A percentile compares a stretch with the other conserved stretches of the same genome.
Conservation (phyloP, 53 echinoderm and acorn worm species). For the Apostichopus leukothele region DNA sequence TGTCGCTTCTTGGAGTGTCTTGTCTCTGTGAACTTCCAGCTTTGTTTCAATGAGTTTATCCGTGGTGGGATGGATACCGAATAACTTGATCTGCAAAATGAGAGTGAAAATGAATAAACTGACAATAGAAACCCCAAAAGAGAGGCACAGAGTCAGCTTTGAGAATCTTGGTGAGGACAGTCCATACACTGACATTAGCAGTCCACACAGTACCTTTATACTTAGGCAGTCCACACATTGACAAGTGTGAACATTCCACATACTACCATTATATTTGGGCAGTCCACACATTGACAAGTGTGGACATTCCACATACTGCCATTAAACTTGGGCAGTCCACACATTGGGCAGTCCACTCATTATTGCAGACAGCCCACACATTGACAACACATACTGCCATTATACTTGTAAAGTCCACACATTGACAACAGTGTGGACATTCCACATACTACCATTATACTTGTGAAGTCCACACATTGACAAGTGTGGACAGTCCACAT, state of each 20-base stretch:
- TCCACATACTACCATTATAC: neutral
- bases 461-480: neutral
- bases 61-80: conserved; percentile 85
- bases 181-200: neutral
- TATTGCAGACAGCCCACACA: too few species aligned
- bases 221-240: neutral
- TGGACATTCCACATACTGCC: too few species aligned
- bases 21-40: conserved; percentile 92
- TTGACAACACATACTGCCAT: too few species aligned
- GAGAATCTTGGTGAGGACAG: too few species aligned
- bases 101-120: neutral
- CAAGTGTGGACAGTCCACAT: too few species aligned
- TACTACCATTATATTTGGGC: neutral
- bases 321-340: neutral
- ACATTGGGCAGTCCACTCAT: neutral
- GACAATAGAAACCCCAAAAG: too few species aligned
- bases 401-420: neutral
- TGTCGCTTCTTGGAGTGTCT: conserved; percentile 85
- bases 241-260: too few species aligned
- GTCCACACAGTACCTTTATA: neutral
- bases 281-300: neutral
- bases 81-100: conserved; percentile 81
- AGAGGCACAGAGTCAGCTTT: too few species aligned
- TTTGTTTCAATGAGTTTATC: conserved; percentile 80
- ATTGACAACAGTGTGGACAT: too few species aligned